phyloP scores from a whole-genome alignment of 2,797 vertebrate species.

The Acrossocheilus fasciatus region DNA sequence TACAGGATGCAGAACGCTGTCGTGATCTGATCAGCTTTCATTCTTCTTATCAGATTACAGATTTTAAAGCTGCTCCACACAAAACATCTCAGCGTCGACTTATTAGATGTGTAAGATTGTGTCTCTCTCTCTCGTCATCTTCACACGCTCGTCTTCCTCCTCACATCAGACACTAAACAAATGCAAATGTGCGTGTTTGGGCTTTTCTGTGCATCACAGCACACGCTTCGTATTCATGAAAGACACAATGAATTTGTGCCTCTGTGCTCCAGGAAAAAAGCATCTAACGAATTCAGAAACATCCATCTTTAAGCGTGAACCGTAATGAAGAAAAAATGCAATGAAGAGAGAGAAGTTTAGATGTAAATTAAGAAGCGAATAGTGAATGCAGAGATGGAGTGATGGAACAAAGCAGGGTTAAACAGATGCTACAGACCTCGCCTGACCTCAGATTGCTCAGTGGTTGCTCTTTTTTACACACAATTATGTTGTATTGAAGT shows the following conservation, averaged over 20 bases:
- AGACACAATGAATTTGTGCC: constrained; percentile 50
- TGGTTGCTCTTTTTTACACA: not conserved
- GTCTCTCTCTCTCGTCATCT: constrained; percentile 11
- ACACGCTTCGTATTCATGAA: constrained; percentile 51
- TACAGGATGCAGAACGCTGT: constrained; percentile 31
- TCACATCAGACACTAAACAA: constrained; percentile 53
- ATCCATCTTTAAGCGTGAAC: constrained; percentile 24
- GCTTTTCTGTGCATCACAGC: constrained; percentile 47
- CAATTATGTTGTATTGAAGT: not conserved
- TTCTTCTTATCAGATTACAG: constrained; percentile 43
- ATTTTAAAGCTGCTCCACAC: constrained; percentile 34
- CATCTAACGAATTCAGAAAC: constrained; percentile 39
- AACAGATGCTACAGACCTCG: not conserved
- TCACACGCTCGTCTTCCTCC: constrained; percentile 33
- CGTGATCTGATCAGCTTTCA: constrained; percentile 44
- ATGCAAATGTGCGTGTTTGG: constrained; percentile 51
- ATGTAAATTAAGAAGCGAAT: not conserved
- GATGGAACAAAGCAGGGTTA: constrained; percentile 27
- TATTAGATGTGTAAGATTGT: constrained; percentile 34
- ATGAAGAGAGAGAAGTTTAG: constrained; percentile 36
- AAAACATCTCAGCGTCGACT: constrained; percentile 20
- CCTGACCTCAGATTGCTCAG: not conserved
- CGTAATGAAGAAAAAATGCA: constrained; percentile 41
- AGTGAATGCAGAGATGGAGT: not conserved
- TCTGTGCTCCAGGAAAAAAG: constrained; percentile 37